Percentiles rank a stretch among this genome's conserved stretches.
Conservation (phyloP, 2,797 vertebrate species). For the Ara ararauna region DNA sequence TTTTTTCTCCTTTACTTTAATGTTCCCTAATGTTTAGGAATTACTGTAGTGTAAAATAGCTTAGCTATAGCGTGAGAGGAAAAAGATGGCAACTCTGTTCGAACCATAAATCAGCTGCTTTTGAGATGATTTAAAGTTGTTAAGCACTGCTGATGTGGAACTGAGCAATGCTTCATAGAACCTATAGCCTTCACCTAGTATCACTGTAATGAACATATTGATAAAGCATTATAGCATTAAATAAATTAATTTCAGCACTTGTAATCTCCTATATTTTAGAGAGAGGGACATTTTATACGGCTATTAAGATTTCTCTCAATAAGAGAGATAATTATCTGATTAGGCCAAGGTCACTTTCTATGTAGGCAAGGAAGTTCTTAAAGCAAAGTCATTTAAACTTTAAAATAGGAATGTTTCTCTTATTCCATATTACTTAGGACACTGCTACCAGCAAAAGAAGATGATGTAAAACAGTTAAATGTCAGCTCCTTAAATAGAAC, state of each 20-base stretch:
- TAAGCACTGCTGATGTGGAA: constrained; percentile 32
- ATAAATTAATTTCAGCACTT: constrained; percentile 56
- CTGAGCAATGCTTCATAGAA: background rate
- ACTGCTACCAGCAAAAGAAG: constrained; percentile 20
- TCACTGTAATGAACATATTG: constrained; percentile 36
- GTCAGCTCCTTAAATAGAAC: constrained; percentile 45
- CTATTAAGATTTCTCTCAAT: constrained; percentile 52
- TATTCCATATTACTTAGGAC: background rate
- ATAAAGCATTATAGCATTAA: constrained; percentile 66
- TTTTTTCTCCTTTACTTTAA: background rate
- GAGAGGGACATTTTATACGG: constrained; percentile 39
- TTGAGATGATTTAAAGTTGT: background rate
- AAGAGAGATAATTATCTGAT: constrained; percentile 59
- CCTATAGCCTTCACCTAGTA: constrained; percentile 1
- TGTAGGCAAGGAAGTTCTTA: constrained; percentile 33
- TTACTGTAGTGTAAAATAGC: constrained; percentile 29
- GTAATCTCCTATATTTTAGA: constrained; percentile 39
- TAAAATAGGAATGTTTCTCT: constrained; percentile 30
- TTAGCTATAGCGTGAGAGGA: background rate
- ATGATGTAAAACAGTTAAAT: constrained; percentile 43
- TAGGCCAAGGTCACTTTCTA: constrained; percentile 68
- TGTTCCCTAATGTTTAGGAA: constrained; percentile 11
- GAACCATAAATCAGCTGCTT: constrained; percentile 9
- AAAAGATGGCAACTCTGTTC: background rate
- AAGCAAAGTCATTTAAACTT: constrained; percentile 58